phyloP scores from a whole-genome alignment of 1,140 invertebrate species.

The Diorhabda elongata region DNA sequence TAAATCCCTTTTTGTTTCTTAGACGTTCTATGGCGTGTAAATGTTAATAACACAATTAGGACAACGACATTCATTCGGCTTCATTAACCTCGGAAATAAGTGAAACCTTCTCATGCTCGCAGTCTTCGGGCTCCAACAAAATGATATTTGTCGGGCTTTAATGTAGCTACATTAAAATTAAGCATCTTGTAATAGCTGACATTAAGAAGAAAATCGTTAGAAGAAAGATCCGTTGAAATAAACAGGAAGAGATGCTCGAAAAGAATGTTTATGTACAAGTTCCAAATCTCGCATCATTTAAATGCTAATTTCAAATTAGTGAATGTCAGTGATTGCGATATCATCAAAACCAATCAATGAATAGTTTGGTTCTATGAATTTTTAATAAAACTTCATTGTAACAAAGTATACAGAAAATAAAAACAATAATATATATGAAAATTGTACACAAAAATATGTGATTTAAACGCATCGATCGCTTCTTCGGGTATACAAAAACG shows the following conservation, averaged over 20 bases:
- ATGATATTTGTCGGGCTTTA: slow-evolving; percentile 2
- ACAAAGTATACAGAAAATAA: no score
- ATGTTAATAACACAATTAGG: slow-evolving; percentile 10
- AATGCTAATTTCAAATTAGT: no score
- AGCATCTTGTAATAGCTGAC: slow-evolving; percentile 4
- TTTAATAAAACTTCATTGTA: no score
- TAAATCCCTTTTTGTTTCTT: not conserved
- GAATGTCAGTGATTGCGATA: no score
- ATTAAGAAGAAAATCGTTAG: slow-evolving; percentile 4
- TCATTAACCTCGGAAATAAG: slow-evolving; percentile 7
- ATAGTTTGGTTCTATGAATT: no score
- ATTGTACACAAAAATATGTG: no score
- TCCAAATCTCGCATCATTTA: no score
- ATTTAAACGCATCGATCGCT: no score
- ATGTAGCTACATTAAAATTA: slow-evolving; percentile 6
- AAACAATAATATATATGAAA: no score
- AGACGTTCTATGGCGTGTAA: slow-evolving; percentile 4
- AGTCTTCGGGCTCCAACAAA: not conserved
- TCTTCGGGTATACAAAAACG: no score
- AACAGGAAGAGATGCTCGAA: not conserved
- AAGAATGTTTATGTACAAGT: not conserved
- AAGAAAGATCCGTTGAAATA: not conserved
- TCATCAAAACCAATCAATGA: no score
- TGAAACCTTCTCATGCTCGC: not conserved
- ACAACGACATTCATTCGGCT: slow-evolving; percentile 6